These are phyloP conservation scores for Pitangus sulphuratus DNA, from an alignment of 2,797 vertebrate genomes.

Conservation along the genomic window DNA sequence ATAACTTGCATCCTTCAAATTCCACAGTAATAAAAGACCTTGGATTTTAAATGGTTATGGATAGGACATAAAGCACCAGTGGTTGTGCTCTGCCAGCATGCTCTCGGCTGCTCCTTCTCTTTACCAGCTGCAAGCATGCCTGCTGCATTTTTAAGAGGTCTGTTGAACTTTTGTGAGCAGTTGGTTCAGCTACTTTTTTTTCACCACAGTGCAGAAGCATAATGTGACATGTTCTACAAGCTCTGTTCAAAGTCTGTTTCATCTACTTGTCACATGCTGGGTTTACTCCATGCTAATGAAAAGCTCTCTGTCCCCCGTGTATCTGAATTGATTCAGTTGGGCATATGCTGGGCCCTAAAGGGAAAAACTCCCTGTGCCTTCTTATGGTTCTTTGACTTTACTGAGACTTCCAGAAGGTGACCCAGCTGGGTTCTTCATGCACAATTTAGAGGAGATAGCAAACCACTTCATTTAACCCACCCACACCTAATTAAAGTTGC, in stretches of 20 bases:
- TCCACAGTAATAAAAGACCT: slow-evolving; percentile 54
- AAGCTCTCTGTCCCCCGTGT: background rate
- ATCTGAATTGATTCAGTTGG: background rate
- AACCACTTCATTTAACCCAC: background rate
- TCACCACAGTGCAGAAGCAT: background rate
- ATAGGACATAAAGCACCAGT: background rate
- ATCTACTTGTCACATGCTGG: background rate
- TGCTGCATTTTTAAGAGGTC: slow-evolving; percentile 50
- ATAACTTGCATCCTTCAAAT: slow-evolving; percentile 62
- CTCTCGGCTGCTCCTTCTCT: background rate
- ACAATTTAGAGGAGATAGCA: background rate
- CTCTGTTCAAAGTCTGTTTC: background rate
- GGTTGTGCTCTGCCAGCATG: slow-evolving; percentile 15
- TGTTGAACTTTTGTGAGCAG: slow-evolving; percentile 40
- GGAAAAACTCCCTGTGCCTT: background rate
- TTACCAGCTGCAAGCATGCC: slow-evolving; percentile 26
- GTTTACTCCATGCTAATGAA: background rate
- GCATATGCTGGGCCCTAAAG: background rate
- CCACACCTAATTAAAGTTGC: background rate
- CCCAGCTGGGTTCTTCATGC: background rate
- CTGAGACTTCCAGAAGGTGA: background rate
- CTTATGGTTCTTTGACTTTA: background rate
- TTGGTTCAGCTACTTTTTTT: slow-evolving; percentile 8
- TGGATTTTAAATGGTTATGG: slow-evolving; percentile 49
- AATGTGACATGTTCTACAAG: slow-evolving; percentile 3